A percentile compares a stretch with the other conserved stretches of the same genome.
These are phyloP conservation scores for Acipenser ruthenus DNA, from an alignment of 2,797 vertebrate genomes.

Conservation along the genomic window DNA sequence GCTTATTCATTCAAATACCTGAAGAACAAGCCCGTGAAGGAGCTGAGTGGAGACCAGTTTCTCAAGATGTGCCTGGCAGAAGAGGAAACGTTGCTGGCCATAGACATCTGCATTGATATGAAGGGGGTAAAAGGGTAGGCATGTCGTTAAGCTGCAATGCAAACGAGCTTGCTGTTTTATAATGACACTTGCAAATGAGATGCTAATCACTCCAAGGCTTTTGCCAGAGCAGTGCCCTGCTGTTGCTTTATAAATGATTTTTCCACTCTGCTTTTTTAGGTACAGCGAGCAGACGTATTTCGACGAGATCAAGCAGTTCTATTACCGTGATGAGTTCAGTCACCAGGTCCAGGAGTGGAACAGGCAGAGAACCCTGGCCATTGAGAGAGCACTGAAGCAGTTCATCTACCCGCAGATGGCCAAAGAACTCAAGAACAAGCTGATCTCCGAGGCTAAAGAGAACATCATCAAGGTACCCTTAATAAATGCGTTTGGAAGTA, in stretches of 20 bases:
- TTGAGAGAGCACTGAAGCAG: conserved; percentile 83
- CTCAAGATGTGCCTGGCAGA: conserved; percentile 92
- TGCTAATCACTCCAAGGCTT: conserved; percentile 14
- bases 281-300: conserved; percentile 88
- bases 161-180: conserved; percentile 2
- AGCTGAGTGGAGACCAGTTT: conserved; percentile 92
- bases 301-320: conserved; percentile 98
- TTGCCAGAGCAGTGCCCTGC: not conserved
- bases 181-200: not conserved
- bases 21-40: conserved; percentile 96
- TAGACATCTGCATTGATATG: conserved; percentile 93
- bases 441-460: conserved; percentile 87
- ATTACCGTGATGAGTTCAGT: conserved; percentile 98
- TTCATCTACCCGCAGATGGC: conserved; percentile 98
- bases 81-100: conserved; percentile 79
- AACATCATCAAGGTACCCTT: conserved; percentile 81
- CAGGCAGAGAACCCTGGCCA: conserved; percentile 88
- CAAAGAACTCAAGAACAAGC: conserved; percentile 91
- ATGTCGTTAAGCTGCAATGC: not conserved
- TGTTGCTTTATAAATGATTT: not conserved
- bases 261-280: not conserved
- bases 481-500: not conserved
- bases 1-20: conserved; percentile 96
- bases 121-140: conserved; percentile 92
- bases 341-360: conserved; percentile 99